phyloP scores from a whole-genome alignment of 2,888 invertebrate species.

The Leptopterna dolabrata region DNA sequence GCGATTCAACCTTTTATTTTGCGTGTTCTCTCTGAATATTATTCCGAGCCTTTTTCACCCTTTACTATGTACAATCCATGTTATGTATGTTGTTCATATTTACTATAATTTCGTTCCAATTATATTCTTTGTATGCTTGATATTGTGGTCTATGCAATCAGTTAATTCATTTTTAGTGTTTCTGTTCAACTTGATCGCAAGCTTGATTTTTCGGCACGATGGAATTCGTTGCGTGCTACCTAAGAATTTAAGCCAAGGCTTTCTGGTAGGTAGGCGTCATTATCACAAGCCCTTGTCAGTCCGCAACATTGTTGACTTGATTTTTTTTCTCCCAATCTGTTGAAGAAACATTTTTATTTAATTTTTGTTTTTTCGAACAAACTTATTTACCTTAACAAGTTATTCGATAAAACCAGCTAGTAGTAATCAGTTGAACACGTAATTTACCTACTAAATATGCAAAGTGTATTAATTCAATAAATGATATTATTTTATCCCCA shows the following conservation, averaged over 20 bases:
- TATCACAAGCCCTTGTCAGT: too few species aligned
- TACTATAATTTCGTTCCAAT: background rate
- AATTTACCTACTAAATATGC: slow-evolving; percentile 53
- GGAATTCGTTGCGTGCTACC: background rate
- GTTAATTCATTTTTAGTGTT: background rate
- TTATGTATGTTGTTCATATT: background rate
- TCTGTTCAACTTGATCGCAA: background rate
- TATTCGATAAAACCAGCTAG: slow-evolving; percentile 24
- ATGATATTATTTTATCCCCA: slow-evolving; percentile 54
- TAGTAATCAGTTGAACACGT: slow-evolving; percentile 52
- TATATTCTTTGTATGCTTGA: background rate
- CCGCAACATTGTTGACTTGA: background rate
- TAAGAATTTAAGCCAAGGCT: background rate
- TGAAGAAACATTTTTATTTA: background rate
- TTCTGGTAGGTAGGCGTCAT: too few species aligned
- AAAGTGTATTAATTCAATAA: slow-evolving; percentile 52
- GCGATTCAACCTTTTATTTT: background rate
- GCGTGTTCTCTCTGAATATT: background rate
- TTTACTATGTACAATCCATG: background rate
- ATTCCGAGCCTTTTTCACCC: background rate
- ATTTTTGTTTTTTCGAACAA: slow-evolving; percentile 6
- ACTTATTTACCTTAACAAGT: background rate
- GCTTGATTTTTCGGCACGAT: background rate
- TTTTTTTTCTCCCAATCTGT: background rate
- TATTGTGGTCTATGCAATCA: background rate